Evolutionary conservation across 2,113 vertebrate genomes (phyloP).

Genomic region (Pterocles gutturalis): DNA sequence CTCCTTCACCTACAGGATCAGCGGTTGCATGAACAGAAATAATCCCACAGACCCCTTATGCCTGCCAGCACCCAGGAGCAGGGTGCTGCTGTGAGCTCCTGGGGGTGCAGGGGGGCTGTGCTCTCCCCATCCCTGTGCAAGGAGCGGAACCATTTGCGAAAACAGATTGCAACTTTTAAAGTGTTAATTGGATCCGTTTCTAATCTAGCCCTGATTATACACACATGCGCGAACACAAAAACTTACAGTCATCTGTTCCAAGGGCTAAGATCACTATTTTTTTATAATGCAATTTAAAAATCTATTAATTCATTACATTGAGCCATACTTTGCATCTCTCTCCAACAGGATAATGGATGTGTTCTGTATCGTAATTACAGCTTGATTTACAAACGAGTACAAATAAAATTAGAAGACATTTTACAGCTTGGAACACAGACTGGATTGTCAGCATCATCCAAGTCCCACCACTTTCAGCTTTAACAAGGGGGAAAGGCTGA

Average conservation of each 20-base stretch:
- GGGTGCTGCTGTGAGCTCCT: background rate
- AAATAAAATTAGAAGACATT: conserved; percentile 74
- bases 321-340: conserved; percentile 67
- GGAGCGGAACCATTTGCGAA: conserved; percentile 46
- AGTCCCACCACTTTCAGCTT: conserved; percentile 24
- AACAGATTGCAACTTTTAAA: conserved; percentile 66
- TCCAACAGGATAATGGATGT: conserved; percentile 71
- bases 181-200: conserved; percentile 69
- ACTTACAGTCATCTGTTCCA: conserved; percentile 71
- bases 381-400: conserved; percentile 66
- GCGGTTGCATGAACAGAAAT: background rate
- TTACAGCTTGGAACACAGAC: conserved; percentile 68
- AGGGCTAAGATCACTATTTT: conserved; percentile 72
- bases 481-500: conserved; percentile 6
- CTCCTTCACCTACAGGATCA: rapidly evolving
- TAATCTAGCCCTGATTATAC: conserved; percentile 62
- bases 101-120: background rate
- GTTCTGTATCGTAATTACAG: conserved; percentile 71
- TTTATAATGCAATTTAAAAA: conserved; percentile 71
- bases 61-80: background rate
- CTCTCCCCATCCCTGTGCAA: background rate
- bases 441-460: conserved; percentile 64
- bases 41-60: background rate
- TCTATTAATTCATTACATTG: conserved; percentile 72
- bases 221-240: conserved; percentile 39